A percentile compares a stretch with the other conserved stretches of the same genome.
phyloP scores from a whole-genome alignment of 2,797 vertebrate species.

The Pangasius mekongensis region DNA sequence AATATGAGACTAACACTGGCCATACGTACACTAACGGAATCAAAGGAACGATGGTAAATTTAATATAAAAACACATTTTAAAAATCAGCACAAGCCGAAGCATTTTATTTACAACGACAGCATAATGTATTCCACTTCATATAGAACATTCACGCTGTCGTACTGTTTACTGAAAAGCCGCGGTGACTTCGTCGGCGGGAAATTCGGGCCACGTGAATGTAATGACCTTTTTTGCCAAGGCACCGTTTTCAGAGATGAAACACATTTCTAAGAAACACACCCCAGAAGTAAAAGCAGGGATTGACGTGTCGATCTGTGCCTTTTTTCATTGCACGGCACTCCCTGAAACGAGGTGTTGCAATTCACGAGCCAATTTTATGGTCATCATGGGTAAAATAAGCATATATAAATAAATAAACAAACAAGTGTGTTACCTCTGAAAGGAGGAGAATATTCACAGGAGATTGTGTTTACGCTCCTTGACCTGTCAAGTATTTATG shows the following conservation, averaged over 20 bases:
- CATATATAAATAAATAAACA: background rate
- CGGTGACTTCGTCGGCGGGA: background rate
- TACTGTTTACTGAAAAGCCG: background rate
- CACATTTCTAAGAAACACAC: conserved; percentile 64
- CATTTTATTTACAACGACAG: background rate
- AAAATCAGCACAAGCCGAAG: background rate
- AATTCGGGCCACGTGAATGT: background rate
- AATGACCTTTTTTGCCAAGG: conserved; percentile 5
- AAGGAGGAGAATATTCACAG: conserved; percentile 58
- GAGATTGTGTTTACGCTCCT: conserved; percentile 72
- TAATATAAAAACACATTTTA: background rate
- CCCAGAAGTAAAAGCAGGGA: conserved; percentile 66
- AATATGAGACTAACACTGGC: background rate
- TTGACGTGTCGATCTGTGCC: conserved; percentile 54
- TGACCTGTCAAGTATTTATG: conserved; percentile 57
- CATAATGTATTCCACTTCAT: background rate
- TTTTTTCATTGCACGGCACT: conserved; percentile 68
- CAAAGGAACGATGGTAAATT: background rate
- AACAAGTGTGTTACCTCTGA: conserved; percentile 20
- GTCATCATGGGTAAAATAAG: conserved; percentile 30
- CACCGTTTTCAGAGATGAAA: conserved; percentile 23
- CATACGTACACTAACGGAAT: background rate
- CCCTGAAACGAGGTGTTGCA: conserved; percentile 60
- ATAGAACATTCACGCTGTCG: background rate
- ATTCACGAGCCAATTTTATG: conserved; percentile 38